These are phyloP conservation scores for Tinamus guttatus DNA, from an alignment of 2,113 vertebrate species.

Conservation along the genomic window DNA sequence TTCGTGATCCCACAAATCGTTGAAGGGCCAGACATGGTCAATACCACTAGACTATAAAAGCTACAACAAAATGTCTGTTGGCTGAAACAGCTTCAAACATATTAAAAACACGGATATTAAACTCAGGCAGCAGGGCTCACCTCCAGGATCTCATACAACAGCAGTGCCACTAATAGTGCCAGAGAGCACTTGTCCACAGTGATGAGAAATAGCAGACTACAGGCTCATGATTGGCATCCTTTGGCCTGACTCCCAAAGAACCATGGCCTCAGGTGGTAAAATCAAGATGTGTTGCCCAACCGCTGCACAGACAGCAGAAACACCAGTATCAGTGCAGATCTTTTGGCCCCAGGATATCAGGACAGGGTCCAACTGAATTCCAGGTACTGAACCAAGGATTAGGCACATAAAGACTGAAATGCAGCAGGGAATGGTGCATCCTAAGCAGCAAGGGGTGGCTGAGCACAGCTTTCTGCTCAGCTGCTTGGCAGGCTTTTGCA, in stretches of 20 bases:
- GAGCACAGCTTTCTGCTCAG: not conserved
- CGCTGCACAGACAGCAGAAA: not conserved
- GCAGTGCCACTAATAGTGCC: not conserved
- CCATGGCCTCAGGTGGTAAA: not conserved
- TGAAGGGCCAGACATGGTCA: not conserved
- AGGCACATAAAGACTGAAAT: not conserved
- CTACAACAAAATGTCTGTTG: not conserved
- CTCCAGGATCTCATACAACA: not conserved
- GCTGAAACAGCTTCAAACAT: not conserved
- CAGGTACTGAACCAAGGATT: not conserved
- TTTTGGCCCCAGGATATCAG: not conserved
- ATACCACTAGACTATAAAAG: not conserved
- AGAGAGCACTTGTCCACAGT: rapidly evolving
- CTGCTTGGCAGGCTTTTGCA: not conserved
- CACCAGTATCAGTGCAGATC: not conserved
- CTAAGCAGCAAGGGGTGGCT: not conserved
- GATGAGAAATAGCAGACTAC: not conserved
- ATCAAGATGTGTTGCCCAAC: not conserved
- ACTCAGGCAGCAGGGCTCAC: not conserved
- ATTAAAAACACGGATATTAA: not conserved
- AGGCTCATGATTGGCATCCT: not conserved
- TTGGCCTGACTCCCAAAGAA: not conserved
- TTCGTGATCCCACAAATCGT: not conserved
- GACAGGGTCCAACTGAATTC: not conserved
- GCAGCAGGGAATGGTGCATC: not conserved